phyloP scores from a whole-genome alignment of 2,113 vertebrate species.

The Hyla sarda region DNA sequence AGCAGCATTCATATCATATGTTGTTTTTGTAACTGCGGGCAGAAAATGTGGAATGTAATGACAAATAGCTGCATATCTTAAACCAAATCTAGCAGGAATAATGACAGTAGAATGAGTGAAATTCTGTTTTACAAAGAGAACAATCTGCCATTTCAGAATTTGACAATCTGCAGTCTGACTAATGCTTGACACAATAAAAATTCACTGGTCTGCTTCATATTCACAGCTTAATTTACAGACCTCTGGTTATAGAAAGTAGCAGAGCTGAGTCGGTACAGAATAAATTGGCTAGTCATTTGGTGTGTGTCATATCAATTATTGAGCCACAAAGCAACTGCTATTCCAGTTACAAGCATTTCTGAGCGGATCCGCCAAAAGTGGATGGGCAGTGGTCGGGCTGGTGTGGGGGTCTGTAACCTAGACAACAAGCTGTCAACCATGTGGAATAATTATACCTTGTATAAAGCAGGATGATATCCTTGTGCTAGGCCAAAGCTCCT shows the following conservation, averaged over 20 bases:
- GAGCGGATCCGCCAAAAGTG: too few relatives aligned
- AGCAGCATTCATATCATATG: constrained; percentile 54
- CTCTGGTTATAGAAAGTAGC: neutral
- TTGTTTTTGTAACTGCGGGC: constrained; percentile 50
- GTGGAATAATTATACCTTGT: too few relatives aligned
- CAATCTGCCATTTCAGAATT: constrained; percentile 36
- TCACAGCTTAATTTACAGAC: neutral
- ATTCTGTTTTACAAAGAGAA: constrained; percentile 43
- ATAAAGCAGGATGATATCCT: neutral
- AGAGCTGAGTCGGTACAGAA: neutral
- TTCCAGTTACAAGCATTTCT: too few relatives aligned
- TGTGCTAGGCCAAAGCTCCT: neutral
- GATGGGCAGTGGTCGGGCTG: too few relatives aligned
- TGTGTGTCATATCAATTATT: neutral
- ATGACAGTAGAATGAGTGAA: constrained; percentile 45
- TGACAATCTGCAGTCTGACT: constrained; percentile 29
- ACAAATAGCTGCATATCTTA: constrained; percentile 45
- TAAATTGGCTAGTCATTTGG: neutral
- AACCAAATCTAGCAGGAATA: constrained; percentile 25
- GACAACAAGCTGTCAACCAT: too few relatives aligned
- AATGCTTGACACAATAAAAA: constrained; percentile 13
- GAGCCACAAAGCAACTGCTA: neutral
- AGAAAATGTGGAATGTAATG: constrained; percentile 39
- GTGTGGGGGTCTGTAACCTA: too few relatives aligned
- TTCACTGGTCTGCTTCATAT: neutral